Evolutionary conservation across 2,797 vertebrate species (phyloP).

Genomic region (Sebastes vulpes): DNA sequence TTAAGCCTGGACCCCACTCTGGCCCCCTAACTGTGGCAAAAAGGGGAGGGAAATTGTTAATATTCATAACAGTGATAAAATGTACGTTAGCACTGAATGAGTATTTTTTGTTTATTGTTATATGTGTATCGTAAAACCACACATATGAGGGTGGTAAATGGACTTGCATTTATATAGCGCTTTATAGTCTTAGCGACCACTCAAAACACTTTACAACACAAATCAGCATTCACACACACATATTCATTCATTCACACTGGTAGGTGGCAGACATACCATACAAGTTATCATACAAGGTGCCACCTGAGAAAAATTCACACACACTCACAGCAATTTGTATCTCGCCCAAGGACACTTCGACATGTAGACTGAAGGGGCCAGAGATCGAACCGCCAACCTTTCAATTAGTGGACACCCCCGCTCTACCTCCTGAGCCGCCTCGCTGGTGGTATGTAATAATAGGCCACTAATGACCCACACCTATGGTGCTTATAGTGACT

Average conservation of each 20-base stretch:
- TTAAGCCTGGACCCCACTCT: too few species aligned
- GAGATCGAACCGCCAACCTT: neutral
- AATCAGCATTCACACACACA: neutral
- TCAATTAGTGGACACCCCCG: neutral
- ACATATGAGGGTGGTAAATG: neutral
- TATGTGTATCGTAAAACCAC: neutral
- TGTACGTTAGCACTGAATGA: neutral
- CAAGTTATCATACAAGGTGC: neutral
- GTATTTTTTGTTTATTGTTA: neutral
- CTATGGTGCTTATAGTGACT: neutral
- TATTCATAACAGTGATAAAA: neutral
- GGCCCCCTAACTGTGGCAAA: too few species aligned
- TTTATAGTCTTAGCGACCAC: neutral
- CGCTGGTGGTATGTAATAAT: too few species aligned
- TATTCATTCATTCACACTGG: too few species aligned
- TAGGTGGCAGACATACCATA: fast-evolving
- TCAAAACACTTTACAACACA: neutral
- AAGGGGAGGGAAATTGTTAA: neutral
- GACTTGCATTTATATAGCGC: fast-evolving
- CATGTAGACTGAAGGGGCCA: neutral
- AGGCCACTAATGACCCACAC: neutral
- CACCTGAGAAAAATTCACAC: neutral
- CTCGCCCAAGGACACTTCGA: neutral
- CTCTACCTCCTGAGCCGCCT: neutral
- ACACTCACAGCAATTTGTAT: neutral